A percentile compares a stretch with the other conserved stretches of the same genome.
phyloP scores from a whole-genome alignment of 1,140 invertebrate genomes.

The Drosophila sucinea region DNA sequence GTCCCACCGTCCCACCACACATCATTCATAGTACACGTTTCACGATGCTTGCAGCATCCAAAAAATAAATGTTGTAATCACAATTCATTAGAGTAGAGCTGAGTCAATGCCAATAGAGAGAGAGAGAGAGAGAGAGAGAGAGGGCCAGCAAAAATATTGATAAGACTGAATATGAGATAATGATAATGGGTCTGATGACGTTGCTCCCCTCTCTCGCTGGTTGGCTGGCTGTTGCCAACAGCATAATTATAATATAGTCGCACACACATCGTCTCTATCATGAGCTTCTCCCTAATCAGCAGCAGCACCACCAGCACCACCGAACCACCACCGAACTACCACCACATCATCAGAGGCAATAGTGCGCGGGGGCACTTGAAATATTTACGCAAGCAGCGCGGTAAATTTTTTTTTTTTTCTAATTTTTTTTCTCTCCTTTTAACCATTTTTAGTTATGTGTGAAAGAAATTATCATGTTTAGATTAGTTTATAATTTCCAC shows the following conservation, averaged over 20 bases:
- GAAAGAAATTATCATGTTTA: constrained; percentile 31
- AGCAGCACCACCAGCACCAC: neutral
- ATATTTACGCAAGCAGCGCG: constrained; percentile 51
- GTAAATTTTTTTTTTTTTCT: neutral
- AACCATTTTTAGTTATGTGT: constrained; percentile 25
- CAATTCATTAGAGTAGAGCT: neutral
- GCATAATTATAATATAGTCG: constrained; percentile 55
- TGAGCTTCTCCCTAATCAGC: constrained; percentile 20
- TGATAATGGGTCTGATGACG: constrained; percentile 42
- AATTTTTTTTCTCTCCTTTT: constrained; percentile 5
- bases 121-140: too few species aligned
- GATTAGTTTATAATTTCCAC: constrained; percentile 55
- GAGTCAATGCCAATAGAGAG: constrained; percentile 2
- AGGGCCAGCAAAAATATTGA: constrained; percentile 7
- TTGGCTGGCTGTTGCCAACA: constrained; percentile 47
- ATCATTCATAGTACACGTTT: too few species aligned
- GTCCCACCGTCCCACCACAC: too few species aligned
- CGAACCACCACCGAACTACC: neutral
- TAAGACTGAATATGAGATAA: constrained; percentile 19
- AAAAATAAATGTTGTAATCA: constrained; percentile 23
- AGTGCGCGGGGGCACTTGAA: constrained; percentile 32
- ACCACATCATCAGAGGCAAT: neutral
- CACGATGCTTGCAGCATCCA: neutral
- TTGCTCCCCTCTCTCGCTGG: constrained; percentile 18
- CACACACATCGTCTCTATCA: constrained; percentile 6